Percentiles rank a stretch among this genome's conserved stretches.
phyloP scores from a whole-genome alignment of 1,140 invertebrate species.

The Drosophila micromelanica region DNA sequence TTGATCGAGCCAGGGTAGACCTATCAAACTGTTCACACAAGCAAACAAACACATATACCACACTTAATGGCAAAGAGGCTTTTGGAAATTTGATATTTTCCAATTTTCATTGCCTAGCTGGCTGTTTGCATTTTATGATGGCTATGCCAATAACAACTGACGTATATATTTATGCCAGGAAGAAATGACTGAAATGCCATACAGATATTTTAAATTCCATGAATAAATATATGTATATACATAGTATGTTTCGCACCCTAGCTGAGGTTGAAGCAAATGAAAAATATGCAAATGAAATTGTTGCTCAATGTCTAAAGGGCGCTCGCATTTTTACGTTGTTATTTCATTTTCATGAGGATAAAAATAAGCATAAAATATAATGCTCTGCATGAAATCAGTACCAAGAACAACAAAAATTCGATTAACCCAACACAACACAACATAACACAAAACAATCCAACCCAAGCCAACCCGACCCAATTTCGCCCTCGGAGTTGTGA shows the following conservation, averaged over 20 bases:
- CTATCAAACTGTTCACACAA: slow-evolving; percentile 50
- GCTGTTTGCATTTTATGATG: slow-evolving; percentile 64
- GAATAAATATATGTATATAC: slow-evolving; percentile 25
- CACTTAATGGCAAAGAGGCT: slow-evolving; percentile 27
- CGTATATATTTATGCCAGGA: slow-evolving; percentile 46
- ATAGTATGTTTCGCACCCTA: slow-evolving; percentile 50
- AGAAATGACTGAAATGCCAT: slow-evolving; percentile 60
- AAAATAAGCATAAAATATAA: slow-evolving; percentile 77
- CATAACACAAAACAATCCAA: slow-evolving; percentile 23
- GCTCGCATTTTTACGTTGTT: slow-evolving; percentile 53
- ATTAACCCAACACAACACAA: slow-evolving; percentile 48
- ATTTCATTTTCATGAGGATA: slow-evolving; percentile 76
- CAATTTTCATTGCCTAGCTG: slow-evolving; percentile 74
- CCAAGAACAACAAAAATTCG: slow-evolving; percentile 58
- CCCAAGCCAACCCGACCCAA: not conserved
- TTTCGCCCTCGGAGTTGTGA: slow-evolving; percentile 10
- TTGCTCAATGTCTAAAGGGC: slow-evolving; percentile 70
- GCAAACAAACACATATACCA: slow-evolving; percentile 7
- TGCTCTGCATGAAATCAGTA: slow-evolving; percentile 70
- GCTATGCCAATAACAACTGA: slow-evolving; percentile 49
- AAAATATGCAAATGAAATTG: slow-evolving; percentile 83
- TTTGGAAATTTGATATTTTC: slow-evolving; percentile 78
- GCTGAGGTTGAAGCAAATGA: slow-evolving; percentile 60
- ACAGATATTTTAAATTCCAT: slow-evolving; percentile 45
- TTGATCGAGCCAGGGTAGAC: slow-evolving; percentile 56